Conservation (phyloP, 2,888 invertebrate species). For the Cinara cedri region DNA sequence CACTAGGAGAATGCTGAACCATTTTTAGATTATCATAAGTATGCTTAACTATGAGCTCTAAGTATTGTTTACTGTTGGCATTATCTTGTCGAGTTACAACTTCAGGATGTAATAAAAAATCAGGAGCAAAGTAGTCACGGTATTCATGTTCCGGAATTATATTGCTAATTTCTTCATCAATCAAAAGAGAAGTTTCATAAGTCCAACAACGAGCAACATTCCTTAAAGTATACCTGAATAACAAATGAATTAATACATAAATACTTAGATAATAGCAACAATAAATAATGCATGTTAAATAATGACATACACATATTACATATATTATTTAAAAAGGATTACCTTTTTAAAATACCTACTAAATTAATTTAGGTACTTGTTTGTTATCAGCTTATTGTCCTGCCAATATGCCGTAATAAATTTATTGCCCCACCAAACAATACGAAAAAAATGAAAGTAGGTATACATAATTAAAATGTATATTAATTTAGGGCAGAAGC, state of each 20-base stretch:
- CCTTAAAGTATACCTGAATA: slow-evolving; percentile 80
- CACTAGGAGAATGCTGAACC: slow-evolving; percentile 91
- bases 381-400: too few relatives aligned
- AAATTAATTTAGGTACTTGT: too few relatives aligned
- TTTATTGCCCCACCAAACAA: too few relatives aligned
- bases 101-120: slow-evolving; percentile 94
- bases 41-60: slow-evolving; percentile 85
- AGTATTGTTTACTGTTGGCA: slow-evolving; percentile 92
- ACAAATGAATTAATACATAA: slow-evolving; percentile 58
- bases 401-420: too few relatives aligned
- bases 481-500: too few relatives aligned
- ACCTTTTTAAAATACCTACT: not conserved
- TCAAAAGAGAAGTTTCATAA: slow-evolving; percentile 92
- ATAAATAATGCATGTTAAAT: too few relatives aligned
- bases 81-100: slow-evolving; percentile 86
- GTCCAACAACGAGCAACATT: slow-evolving; percentile 99
- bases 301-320: too few relatives aligned
- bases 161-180: slow-evolving; percentile 91
- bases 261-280: slow-evolving; percentile 4
- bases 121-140: slow-evolving; percentile 95
- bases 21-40: slow-evolving; percentile 92
- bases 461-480: too few relatives aligned
- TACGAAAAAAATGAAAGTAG: too few relatives aligned
- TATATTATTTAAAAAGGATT: too few relatives aligned
- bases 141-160: slow-evolving; percentile 96